Percentiles rank a stretch among this genome's conserved stretches.
Conservation (phyloP, 2,113 vertebrate species). For the Aramus guarauna region DNA sequence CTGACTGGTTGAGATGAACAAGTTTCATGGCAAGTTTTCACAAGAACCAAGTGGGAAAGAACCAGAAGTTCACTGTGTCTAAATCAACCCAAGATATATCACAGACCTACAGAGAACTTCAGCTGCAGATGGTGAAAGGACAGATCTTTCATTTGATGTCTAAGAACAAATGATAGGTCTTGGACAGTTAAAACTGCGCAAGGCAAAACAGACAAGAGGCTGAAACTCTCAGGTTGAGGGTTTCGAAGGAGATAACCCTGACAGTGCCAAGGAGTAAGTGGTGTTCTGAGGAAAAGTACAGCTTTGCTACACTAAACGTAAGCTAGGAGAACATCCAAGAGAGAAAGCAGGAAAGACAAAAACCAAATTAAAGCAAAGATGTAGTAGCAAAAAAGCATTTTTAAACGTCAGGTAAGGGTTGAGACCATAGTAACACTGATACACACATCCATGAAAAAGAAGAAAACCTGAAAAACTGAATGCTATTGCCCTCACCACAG, state of each 20-base stretch:
- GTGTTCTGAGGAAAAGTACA: neutral
- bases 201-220: neutral
- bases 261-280: neutral
- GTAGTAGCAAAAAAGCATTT: neutral
- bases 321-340: neutral
- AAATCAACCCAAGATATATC: neutral
- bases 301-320: neutral
- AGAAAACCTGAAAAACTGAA: neutral
- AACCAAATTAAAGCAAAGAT: neutral
- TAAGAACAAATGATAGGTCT: neutral
- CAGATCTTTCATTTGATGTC: neutral
- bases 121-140: neutral
- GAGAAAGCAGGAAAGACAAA: neutral
- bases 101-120: neutral
- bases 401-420: neutral
- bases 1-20: neutral
- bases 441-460: neutral
- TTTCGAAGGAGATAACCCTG: neutral
- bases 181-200: neutral
- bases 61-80: neutral
- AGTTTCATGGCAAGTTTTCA: neutral
- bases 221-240: neutral
- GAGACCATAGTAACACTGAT: neutral
- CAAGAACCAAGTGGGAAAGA: neutral
- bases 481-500: neutral